These are phyloP conservation scores for Rhagologus leucostigma DNA, from an alignment of 2,113 vertebrate species.

Conservation along the genomic window DNA sequence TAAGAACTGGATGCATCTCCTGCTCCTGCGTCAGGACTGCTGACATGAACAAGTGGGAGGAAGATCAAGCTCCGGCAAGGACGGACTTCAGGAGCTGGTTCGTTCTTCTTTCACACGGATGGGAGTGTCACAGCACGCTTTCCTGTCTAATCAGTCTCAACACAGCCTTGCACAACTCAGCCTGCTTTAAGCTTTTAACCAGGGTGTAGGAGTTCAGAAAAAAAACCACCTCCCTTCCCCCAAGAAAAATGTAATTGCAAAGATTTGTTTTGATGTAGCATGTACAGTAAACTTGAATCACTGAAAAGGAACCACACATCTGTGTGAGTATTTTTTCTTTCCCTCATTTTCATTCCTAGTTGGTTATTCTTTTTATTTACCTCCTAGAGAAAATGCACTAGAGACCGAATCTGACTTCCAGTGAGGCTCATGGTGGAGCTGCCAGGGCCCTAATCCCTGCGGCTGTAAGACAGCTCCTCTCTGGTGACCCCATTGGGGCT, in stretches of 20 bases:
- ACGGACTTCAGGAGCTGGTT: background rate
- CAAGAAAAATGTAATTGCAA: conserved; percentile 45
- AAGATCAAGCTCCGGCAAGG: background rate
- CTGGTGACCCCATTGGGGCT: background rate
- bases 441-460: background rate
- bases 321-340: background rate
- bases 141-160: conserved; percentile 30
- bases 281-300: conserved; percentile 6
- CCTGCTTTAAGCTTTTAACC: conserved; percentile 41
- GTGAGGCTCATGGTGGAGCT: background rate
- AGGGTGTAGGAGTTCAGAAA: conserved; percentile 58
- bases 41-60: conserved; percentile 15
- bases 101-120: conserved; percentile 8
- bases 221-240: conserved; percentile 7
- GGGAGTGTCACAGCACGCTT: background rate
- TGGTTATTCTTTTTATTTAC: background rate
- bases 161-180: conserved; percentile 36
- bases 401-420: background rate
- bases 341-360: conserved; percentile 43
- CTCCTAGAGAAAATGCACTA: background rate
- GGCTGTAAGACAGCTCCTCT: background rate
- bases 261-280: conserved; percentile 38
- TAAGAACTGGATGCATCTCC: background rate
- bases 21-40: background rate
- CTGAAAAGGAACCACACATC: background rate